Base-by-base conservation (phyloP, 2,888 invertebrate species). In the Formica aserva region DNA sequence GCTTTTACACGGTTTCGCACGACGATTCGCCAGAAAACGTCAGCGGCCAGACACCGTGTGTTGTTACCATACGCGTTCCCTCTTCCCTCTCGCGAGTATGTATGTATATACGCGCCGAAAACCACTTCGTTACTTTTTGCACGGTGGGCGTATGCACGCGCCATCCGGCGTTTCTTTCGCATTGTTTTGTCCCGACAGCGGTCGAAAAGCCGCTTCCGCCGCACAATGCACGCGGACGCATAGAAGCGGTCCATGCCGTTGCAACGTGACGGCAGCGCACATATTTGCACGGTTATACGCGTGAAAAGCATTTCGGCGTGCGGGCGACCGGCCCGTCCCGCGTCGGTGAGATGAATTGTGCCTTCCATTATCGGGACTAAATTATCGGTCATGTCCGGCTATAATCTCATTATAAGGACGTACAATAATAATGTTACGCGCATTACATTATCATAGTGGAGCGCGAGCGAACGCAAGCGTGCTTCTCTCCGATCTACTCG, bases 201-300 rank as follows among this genome's bases (percentile, higher is more conserved):
- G 80, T 52, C 84, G 85, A 91, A 91, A 89, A 86, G 90, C 83
- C 86, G 87, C 76, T 86, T 90, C 86, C 87, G 87, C 74, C 65
- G 81, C 85, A 65, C 60, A 87, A 90, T 88, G 66, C 86, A 48
- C 60, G 87, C 35, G 57, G 35, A 65, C 74, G 41, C 60, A 41
- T 74, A 48, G n/a, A 67, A 84, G 57, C 66, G 86, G 18, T 5
- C 60, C 29, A 45, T 45, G 45, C 45, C 4, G 48, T 18, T 52
- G 26, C 13, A 22, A 11, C 41, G 66, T 22, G 63, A 15, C 18
- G 13, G 4, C 63, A 63, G 52, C 63, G 62, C 69, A 45, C 80
- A 66, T 83, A 80, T 88, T 88, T 86, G 71, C 81, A 77, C 82
- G 62, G 76, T 57, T 82, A 13, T 13, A 88, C 74, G 82, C 77